Percentiles rank a stretch among this genome's conserved stretches.
These are phyloP conservation scores for Galemys pyrenaicus DNA, from an alignment of 2,113 vertebrate species.

Conservation along the genomic window DNA sequence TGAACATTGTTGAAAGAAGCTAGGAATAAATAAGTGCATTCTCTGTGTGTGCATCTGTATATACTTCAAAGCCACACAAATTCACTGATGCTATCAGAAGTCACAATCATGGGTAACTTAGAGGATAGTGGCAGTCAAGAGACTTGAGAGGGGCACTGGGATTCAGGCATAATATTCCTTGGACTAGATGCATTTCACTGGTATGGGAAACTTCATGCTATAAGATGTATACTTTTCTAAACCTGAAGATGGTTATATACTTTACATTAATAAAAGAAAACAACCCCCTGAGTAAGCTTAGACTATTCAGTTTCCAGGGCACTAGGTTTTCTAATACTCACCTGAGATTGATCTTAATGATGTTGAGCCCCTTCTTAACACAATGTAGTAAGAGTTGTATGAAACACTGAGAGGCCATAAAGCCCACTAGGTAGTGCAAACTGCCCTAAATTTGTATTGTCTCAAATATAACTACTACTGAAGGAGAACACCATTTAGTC, in stretches of 20 bases:
- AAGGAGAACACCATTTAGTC: not conserved
- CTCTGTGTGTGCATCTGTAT: not conserved
- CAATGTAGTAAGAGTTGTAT: not conserved
- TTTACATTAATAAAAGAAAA: not conserved
- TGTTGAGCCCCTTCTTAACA: not conserved
- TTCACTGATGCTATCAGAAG: not conserved
- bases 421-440: not conserved
- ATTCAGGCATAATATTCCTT: not conserved
- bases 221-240: not conserved
- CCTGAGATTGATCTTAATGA: not conserved
- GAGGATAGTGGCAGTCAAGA: not conserved
- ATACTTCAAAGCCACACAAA: not conserved
- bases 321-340: not conserved
- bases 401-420: not conserved
- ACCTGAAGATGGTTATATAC: not conserved
- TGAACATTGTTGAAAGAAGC: not conserved
- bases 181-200: not conserved
- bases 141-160: accelerated
- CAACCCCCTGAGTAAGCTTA: not conserved
- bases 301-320: not conserved
- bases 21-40: not conserved
- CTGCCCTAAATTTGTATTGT: not conserved
- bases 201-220: too few relatives aligned
- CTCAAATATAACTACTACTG: not conserved
- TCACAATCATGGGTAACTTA: not conserved